These are phyloP conservation scores for Aeoliscus strigatus DNA, from an alignment of 2,797 vertebrate species.

Conservation along the genomic window DNA sequence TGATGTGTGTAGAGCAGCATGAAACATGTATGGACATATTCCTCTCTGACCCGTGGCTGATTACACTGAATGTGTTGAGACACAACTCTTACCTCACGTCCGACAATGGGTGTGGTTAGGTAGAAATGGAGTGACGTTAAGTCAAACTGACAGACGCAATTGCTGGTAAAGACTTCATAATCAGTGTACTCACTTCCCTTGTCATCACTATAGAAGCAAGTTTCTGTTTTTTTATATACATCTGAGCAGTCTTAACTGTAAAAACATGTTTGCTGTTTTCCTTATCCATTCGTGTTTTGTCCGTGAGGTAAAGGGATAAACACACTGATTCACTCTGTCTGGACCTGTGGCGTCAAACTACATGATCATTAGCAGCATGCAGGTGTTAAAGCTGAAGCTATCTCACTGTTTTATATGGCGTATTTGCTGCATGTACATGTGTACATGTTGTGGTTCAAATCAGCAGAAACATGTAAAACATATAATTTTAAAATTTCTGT, in stretches of 20 bases:
- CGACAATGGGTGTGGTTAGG: conserved; percentile 33
- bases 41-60: conserved; percentile 28
- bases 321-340: conserved; percentile 35
- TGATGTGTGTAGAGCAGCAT: conserved; percentile 20
- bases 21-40: conserved; percentile 63
- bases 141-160: conserved; percentile 23
- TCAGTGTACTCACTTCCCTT: conserved; percentile 52
- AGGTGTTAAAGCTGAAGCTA: conserved; percentile 16
- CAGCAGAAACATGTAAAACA: no score
- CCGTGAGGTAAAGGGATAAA: neutral
- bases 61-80: conserved; percentile 48
- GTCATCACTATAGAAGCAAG: conserved; percentile 6
- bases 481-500: no score
- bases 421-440: no score
- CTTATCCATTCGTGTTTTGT: neutral
- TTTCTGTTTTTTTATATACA: neutral
- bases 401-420: no score
- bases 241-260: no score
- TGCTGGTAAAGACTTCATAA: conserved; percentile 48
- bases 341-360: conserved; percentile 41
- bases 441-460: no score
- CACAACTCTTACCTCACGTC: conserved; percentile 52
- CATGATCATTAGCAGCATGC: conserved; percentile 18
- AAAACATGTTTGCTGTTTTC: conserved; percentile 1
- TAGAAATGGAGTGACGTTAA: conserved; percentile 39